Conservation (phyloP, 2,797 vertebrate species). For the Arremon brunneinucha region DNA sequence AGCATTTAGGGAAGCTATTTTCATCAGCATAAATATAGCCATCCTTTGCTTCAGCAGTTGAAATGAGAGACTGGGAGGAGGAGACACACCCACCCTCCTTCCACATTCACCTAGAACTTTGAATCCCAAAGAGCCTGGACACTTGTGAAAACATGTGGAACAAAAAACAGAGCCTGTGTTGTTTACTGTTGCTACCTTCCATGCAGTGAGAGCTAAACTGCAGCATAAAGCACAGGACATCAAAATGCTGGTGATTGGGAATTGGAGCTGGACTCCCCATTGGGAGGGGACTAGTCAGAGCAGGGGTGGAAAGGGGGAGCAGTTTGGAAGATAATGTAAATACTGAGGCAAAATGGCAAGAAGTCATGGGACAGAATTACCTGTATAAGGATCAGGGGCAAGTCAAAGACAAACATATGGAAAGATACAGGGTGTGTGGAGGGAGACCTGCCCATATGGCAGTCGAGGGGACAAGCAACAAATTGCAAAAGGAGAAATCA, state of each 20-base stretch:
- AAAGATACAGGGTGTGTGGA: background rate
- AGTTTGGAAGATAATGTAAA: background rate
- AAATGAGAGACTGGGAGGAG: background rate
- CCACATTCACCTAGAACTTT: background rate
- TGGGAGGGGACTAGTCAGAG: background rate
- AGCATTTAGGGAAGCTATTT: background rate
- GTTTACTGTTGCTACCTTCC: background rate
- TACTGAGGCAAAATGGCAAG: background rate
- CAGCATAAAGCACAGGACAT: background rate
- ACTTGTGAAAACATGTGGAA: background rate
- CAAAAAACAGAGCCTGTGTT: background rate
- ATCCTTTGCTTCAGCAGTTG: background rate
- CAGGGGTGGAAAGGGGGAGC: background rate
- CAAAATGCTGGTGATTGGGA: background rate
- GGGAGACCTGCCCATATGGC: background rate
- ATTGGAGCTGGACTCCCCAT: background rate
- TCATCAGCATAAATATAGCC: background rate
- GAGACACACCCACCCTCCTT: background rate
- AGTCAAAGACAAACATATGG: background rate
- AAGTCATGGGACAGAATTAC: background rate
- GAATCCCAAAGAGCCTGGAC: background rate
- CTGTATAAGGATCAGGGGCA: background rate
- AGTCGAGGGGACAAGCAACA: background rate
- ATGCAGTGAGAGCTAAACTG: background rate
- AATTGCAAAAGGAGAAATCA: background rate